These are phyloP conservation scores for Ooceraea biroi DNA, from an alignment of 1,140 invertebrate species.

Conservation along the genomic window DNA sequence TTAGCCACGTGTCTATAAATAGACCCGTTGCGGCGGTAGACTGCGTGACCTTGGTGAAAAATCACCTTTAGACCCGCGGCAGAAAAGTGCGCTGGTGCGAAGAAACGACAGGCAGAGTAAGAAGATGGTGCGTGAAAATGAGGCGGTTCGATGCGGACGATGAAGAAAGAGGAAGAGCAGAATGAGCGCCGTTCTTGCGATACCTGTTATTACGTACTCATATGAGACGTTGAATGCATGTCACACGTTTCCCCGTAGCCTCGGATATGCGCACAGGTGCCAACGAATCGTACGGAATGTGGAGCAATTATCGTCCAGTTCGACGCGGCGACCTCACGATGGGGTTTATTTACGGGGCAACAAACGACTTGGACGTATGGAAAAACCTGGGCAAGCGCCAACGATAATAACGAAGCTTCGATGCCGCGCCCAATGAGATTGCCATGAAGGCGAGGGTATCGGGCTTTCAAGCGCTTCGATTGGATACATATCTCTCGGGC, in stretches of 20 bases:
- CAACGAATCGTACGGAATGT: conserved; percentile 41
- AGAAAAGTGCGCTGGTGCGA: conserved; percentile 37
- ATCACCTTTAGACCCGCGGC: conserved; percentile 55
- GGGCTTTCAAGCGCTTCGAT: conserved; percentile 9
- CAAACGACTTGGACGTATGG: conserved; percentile 6
- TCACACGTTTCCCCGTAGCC: background rate
- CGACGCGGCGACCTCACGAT: conserved; percentile 7
- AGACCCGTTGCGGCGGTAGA: conserved; percentile 63
- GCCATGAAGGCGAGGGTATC: conserved; percentile 21
- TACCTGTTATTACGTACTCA: conserved; percentile 63
- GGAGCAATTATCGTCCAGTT: conserved; percentile 58
- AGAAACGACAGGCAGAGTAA: background rate
- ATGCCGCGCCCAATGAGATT: conserved; percentile 29
- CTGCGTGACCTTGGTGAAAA: conserved; percentile 67
- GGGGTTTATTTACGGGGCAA: conserved; percentile 15
- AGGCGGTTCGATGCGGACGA: conserved; percentile 7
- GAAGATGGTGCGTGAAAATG: conserved; percentile 43
- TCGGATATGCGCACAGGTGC: background rate
- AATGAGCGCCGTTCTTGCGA: conserved; percentile 3
- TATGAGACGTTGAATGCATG: conserved; percentile 10
- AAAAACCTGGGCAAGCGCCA: conserved; percentile 25
- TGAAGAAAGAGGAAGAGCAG: conserved; percentile 17
- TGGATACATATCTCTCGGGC: conserved; percentile 1
- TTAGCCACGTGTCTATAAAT: conserved; percentile 66
- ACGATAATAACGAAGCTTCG: conserved; percentile 32